Evolutionary conservation across 2,888 invertebrate species (phyloP).

Genomic region (Beris morrisii): DNA sequence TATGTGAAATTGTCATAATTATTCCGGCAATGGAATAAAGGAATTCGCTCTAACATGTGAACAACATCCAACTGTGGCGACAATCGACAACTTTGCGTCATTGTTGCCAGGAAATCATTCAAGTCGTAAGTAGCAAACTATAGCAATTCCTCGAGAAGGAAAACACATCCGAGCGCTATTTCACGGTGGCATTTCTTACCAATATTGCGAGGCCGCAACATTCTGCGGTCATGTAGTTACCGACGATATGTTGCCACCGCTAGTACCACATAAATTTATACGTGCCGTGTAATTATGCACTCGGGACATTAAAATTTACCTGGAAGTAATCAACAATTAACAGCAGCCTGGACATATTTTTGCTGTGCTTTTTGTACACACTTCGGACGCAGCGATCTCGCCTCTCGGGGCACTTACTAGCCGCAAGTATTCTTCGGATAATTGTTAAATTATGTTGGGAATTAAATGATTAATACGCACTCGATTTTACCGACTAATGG

Average conservation of each 20-base stretch:
- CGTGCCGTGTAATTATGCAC: constrained; percentile 10
- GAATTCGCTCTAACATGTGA: not conserved
- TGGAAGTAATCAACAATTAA: constrained; percentile 19
- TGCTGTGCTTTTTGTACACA: too few species aligned
- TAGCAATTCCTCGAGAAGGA: too few species aligned
- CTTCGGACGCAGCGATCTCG: not conserved
- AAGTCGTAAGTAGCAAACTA: too few species aligned
- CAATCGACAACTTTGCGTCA: too few species aligned
- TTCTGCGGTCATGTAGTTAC: constrained; percentile 7
- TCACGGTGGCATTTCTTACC: constrained; percentile 20
- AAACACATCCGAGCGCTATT: not conserved
- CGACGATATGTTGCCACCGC: not conserved
- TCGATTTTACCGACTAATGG: constrained; percentile 15
- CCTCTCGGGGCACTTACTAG: not conserved
- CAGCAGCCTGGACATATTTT: constrained; percentile 1
- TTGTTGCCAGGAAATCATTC: too few species aligned
- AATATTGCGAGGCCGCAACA: constrained; percentile 4
- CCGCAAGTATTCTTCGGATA: constrained; percentile 3
- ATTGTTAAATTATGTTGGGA: constrained; percentile 24
- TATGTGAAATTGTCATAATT: constrained; percentile 19
- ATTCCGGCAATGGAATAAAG: constrained; percentile 4
- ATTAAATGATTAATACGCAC: constrained; percentile 18
- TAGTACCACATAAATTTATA: constrained; percentile 8
- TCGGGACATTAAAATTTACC: constrained; percentile 11
- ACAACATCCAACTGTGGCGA: too few species aligned